These are phyloP conservation scores for Andrena hattorfiana DNA, from an alignment of 2,888 invertebrate genomes.

Conservation along the genomic window DNA sequence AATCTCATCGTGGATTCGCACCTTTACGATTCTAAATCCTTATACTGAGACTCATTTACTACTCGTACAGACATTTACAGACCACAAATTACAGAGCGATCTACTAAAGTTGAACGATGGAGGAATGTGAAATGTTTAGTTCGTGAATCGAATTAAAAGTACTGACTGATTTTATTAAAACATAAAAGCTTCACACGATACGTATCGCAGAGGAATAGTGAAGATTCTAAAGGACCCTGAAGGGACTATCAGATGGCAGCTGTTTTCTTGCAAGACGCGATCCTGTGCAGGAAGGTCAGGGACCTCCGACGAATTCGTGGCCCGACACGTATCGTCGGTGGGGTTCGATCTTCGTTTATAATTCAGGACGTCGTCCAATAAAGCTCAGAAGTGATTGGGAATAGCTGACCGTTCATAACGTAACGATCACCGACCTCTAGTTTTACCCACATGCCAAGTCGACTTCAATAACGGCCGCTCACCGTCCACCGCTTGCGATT, in stretches of 20 bases:
- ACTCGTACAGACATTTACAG: too few relatives aligned
- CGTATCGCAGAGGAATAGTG: background rate
- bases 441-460: conserved; percentile 69
- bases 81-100: too few relatives aligned
- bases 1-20: too few relatives aligned
- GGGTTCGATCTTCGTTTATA: conserved; percentile 78
- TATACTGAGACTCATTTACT: too few relatives aligned
- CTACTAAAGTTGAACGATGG: too few relatives aligned
- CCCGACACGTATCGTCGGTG: conserved; percentile 64
- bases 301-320: conserved; percentile 60
- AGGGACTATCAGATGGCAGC: conserved; percentile 16
- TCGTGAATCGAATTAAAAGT: too few relatives aligned
- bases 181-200: background rate
- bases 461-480: conserved; percentile 60
- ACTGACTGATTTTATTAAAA: too few relatives aligned
- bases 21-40: too few relatives aligned
- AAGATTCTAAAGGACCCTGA: conserved; percentile 1
- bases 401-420: conserved; percentile 71
- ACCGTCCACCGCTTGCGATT: conserved; percentile 49
- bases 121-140: too few relatives aligned
- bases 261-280: conserved; percentile 49
- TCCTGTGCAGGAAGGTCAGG: conserved; percentile 65
- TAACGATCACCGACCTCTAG: conserved; percentile 72
- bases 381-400: conserved; percentile 81
- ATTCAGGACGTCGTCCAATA: conserved; percentile 81